Conservation (phyloP, 2,888 invertebrate species). For the Drosophila merina region DNA sequence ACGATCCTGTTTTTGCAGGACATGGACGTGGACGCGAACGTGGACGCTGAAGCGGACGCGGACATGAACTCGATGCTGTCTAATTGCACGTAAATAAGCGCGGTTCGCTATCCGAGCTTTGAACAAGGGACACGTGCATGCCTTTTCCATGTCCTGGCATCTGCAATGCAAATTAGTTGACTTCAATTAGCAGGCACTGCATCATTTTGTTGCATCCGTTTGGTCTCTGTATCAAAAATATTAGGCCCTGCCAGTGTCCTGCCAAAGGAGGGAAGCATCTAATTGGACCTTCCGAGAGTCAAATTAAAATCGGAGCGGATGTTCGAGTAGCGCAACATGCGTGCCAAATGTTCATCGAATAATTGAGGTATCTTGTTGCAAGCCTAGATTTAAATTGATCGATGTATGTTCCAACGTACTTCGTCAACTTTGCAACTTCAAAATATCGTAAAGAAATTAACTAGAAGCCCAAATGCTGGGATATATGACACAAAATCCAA, state of each 20-base stretch:
- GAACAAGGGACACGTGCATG: constrained; percentile 28
- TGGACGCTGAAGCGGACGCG: neutral
- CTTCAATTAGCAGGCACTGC: constrained; percentile 59
- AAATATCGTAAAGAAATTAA: neutral
- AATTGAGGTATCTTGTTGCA: constrained; percentile 24
- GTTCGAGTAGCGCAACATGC: constrained; percentile 23
- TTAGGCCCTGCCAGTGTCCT: constrained; percentile 12
- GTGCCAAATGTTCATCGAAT: constrained; percentile 17
- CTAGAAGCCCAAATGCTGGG: neutral
- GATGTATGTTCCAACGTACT: neutral
- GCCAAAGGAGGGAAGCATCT: constrained; percentile 12
- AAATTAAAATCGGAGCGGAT: constrained; percentile 16
- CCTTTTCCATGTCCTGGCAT: constrained; percentile 52
- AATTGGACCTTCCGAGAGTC: constrained; percentile 14
- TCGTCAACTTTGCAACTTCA: neutral
- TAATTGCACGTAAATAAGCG: constrained; percentile 57
- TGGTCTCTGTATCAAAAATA: constrained; percentile 14
- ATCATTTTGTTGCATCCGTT: constrained; percentile 46
- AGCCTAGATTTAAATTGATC: constrained; percentile 7
- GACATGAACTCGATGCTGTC: constrained; percentile 37
- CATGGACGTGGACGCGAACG: neutral
- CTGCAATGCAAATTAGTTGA: constrained; percentile 66
- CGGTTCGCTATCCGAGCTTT: constrained; percentile 15
- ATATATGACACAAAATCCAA: neutral
- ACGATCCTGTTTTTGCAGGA: constrained; percentile 9